phyloP scores from a whole-genome alignment of 2,797 vertebrate genomes.

The Catostomus latipinnis region DNA sequence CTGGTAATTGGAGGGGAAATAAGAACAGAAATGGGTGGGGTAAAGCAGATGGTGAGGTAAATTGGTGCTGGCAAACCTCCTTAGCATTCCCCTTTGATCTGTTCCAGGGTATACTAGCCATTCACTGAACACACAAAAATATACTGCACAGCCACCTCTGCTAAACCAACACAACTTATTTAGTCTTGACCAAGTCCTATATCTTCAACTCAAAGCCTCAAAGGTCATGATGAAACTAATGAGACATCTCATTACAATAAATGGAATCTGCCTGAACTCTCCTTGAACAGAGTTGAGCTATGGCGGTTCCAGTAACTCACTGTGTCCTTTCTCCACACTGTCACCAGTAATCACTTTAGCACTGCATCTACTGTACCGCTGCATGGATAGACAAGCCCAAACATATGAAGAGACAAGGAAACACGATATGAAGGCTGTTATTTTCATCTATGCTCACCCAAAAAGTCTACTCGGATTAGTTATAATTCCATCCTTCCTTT shows the following conservation, averaged over 20 bases:
- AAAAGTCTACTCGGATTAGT: conserved; percentile 47
- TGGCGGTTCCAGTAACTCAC: conserved; percentile 25
- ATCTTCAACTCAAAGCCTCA: background rate
- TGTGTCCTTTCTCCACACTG: conserved; percentile 25
- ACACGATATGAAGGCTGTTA: conserved; percentile 39
- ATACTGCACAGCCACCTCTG: too few species aligned
- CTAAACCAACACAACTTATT: too few species aligned
- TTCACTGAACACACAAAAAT: too few species aligned
- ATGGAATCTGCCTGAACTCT: conserved; percentile 32
- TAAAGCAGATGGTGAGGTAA: conserved; percentile 53
- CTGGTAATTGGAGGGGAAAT: conserved; percentile 2
- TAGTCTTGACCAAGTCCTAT: conserved; percentile 7
- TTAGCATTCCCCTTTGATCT: conserved; percentile 52
- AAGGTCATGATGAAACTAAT: conserved; percentile 9
- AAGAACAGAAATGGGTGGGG: conserved; percentile 14
- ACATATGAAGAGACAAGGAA: conserved; percentile 34
- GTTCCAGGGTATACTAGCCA: conserved; percentile 1
- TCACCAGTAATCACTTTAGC: conserved; percentile 47
- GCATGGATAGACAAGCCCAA: conserved; percentile 51
- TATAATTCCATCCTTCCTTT: conserved; percentile 54
- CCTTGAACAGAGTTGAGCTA: conserved; percentile 17
- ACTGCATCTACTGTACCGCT: conserved; percentile 46
- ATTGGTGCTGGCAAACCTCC: conserved; percentile 42
- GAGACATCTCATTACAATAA: conserved; percentile 34
- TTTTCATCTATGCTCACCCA: conserved; percentile 51